phyloP scores from a whole-genome alignment of 2,888 invertebrate genomes.

The Pristionchus exspectatus region DNA sequence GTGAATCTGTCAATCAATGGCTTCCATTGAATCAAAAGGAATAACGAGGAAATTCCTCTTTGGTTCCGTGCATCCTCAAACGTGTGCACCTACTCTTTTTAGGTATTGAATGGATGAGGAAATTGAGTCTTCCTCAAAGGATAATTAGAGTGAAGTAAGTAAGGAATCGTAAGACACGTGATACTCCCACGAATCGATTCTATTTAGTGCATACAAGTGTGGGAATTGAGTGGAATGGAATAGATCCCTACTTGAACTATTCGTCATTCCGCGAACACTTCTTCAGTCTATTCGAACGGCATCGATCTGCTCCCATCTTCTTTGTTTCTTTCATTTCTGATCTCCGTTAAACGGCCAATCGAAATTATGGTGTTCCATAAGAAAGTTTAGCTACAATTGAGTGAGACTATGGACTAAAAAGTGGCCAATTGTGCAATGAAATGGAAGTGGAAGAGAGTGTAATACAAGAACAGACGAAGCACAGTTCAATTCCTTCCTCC shows the following conservation, averaged over 20 bases:
- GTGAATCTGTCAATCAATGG: background rate
- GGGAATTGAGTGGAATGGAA: background rate
- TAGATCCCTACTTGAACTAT: background rate
- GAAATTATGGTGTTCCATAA: background rate
- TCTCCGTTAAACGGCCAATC: background rate
- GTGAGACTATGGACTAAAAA: background rate
- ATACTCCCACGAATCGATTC: constrained; percentile 7
- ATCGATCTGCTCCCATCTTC: background rate
- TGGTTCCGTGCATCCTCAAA: background rate
- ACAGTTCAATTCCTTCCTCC: background rate
- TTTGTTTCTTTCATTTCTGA: background rate
- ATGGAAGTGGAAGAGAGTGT: background rate
- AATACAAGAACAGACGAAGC: background rate
- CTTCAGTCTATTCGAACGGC: background rate
- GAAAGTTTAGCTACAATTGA: background rate
- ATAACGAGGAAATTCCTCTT: background rate
- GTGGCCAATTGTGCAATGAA: background rate
- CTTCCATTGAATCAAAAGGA: background rate
- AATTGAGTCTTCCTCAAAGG: background rate
- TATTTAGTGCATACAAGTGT: background rate
- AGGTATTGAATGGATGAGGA: background rate
- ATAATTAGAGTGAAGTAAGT: background rate
- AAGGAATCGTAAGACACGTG: background rate
- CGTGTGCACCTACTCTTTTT: background rate
- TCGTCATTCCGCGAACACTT: background rate